phyloP scores from a whole-genome alignment of 64 coral and sea anemone genomes.

The Dendrophyllia cribrosa region DNA sequence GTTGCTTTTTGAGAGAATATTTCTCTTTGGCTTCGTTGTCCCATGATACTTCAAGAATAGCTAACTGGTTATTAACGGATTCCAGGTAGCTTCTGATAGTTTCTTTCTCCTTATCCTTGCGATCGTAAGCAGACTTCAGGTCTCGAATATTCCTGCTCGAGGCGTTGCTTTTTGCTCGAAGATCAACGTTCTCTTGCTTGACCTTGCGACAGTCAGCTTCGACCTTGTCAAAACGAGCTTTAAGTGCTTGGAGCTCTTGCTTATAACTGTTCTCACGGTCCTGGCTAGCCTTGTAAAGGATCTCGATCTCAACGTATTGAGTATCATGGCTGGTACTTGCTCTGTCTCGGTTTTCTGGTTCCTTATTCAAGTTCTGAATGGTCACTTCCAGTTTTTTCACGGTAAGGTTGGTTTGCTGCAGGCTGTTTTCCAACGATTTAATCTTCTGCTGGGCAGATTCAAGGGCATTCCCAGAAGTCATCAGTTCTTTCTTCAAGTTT shows the following conservation, averaged over 20 bases:
- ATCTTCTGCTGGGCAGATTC: constrained; percentile 79
- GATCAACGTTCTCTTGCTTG: constrained; percentile 92
- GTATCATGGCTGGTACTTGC: constrained; percentile 82
- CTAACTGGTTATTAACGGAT: constrained; percentile 75
- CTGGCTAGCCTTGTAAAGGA: constrained; percentile 82
- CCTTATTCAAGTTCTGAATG: constrained; percentile 87
- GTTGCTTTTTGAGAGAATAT: constrained; percentile 86
- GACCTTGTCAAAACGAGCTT: constrained; percentile 88
- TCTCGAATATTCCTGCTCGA: constrained; percentile 85
- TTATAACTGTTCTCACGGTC: constrained; percentile 87
- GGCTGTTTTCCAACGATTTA: constrained; percentile 79
- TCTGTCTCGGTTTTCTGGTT: constrained; percentile 84
- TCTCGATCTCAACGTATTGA: constrained; percentile 91
- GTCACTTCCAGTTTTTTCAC: constrained; percentile 89
- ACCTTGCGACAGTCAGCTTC: constrained; percentile 85
- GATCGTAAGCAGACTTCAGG: constrained; percentile 63
- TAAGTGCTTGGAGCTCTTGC: constrained; percentile 83
- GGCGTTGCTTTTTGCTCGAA: constrained; percentile 82
- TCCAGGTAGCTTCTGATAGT: constrained; percentile 74
- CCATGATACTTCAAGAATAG: constrained; percentile 77
- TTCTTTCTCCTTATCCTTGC: constrained; percentile 84
- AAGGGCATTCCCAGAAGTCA: constrained; percentile 82
- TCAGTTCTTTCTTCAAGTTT: constrained; percentile 82
- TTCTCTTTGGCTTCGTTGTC: constrained; percentile 89
- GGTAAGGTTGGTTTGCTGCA: constrained; percentile 80